These are phyloP conservation scores for Channallabes apus DNA, from an alignment of 2,797 vertebrate species.

Conservation along the genomic window DNA sequence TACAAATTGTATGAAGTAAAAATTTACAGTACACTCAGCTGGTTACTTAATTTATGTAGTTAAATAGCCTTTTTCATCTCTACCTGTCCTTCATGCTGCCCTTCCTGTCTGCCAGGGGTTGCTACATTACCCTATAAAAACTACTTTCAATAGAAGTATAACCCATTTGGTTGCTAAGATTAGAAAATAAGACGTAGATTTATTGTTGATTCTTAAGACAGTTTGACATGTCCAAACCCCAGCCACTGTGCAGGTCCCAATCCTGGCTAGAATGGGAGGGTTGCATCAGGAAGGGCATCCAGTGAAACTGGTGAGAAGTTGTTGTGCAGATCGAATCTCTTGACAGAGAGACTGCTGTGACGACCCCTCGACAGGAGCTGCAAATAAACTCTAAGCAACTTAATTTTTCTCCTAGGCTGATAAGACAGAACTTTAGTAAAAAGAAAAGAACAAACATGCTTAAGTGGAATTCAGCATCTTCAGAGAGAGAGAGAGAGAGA, in stretches of 20 bases:
- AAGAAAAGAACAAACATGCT: background rate
- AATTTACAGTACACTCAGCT: background rate
- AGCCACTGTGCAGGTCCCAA: no score
- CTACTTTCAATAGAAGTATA: background rate
- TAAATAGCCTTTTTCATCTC: background rate
- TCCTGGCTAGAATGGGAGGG: no score
- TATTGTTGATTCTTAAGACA: background rate
- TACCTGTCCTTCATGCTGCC: conserved; percentile 9
- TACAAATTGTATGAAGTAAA: background rate
- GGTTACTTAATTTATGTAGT: background rate
- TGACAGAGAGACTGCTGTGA: no score
- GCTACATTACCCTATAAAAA: background rate
- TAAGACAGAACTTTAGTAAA: background rate
- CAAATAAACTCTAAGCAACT: no score
- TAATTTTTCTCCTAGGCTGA: background rate
- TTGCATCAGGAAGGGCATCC: no score
- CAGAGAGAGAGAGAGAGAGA: background rate
- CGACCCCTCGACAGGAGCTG: no score
- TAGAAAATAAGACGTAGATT: background rate
- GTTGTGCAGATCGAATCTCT: no score
- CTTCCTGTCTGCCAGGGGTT: background rate
- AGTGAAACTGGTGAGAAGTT: no score
- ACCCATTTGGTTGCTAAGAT: background rate
- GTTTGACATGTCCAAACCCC: no score
- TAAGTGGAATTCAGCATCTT: background rate